Conservation (phyloP, 2,113 vertebrate genomes). For the Uria aalge region DNA sequence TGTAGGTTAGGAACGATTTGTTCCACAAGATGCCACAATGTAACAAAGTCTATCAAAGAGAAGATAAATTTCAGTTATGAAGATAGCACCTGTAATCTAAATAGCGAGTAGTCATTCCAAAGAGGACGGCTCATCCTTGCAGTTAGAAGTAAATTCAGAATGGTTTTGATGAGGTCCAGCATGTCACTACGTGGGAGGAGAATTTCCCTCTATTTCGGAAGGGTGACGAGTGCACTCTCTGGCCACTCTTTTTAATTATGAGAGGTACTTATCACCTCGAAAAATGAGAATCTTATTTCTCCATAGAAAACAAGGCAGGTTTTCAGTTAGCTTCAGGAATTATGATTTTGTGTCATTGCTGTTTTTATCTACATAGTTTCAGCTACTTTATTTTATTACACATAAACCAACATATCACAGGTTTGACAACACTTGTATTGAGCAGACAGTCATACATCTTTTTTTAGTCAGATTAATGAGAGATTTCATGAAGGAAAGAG, state of each 20-base stretch:
- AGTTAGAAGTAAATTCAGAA: neutral
- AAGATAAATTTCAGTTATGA: neutral
- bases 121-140: neutral
- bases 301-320: neutral
- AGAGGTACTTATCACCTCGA: neutral
- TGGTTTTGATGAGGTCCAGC: neutral
- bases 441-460: neutral
- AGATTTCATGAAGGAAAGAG: conserved; percentile 31
- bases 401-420: neutral
- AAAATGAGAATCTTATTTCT: neutral
- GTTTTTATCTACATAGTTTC: neutral
- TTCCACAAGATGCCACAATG: neutral
- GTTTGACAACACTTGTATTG: neutral
- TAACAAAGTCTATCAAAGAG: neutral
- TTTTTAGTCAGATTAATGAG: conserved; percentile 36
- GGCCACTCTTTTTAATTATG: neutral
- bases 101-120: neutral
- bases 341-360: neutral
- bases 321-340: neutral
- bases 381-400: neutral
- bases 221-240: neutral
- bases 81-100: neutral
- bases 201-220: neutral
- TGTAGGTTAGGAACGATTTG: neutral
- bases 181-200: neutral